Evolutionary conservation across 64 coral and sea anemone species (phyloP).

Genomic region (Actinia tenebrosa): DNA sequence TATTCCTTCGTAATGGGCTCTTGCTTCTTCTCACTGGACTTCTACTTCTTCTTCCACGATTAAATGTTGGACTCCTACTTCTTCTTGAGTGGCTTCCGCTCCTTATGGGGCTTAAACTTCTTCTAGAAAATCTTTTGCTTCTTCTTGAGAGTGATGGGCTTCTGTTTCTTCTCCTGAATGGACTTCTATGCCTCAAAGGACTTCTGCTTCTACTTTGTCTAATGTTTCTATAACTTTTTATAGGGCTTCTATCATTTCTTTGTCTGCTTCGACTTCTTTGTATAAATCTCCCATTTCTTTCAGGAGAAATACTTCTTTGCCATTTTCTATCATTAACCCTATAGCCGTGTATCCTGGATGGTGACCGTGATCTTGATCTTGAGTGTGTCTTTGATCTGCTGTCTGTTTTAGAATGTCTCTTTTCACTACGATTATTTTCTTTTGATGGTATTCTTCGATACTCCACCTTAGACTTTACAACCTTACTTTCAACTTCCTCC

Average conservation of each 20-base stretch:
- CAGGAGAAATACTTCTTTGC: not conserved
- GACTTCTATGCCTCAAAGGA: conserved; percentile 11
- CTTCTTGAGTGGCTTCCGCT: not conserved
- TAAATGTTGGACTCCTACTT: conserved; percentile 8
- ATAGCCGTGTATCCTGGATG: not conserved
- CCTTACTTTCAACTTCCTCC: conserved; percentile 11
- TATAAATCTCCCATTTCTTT: not conserved
- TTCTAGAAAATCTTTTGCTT: not conserved
- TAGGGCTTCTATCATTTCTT: not conserved
- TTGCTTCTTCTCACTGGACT: not conserved
- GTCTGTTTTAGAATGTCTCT: not conserved
- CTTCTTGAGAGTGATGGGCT: not conserved
- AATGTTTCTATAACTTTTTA: not conserved
- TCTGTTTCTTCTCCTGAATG: not conserved
- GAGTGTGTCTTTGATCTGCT: not conserved
- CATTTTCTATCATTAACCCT: not conserved
- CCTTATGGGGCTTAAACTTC: not conserved
- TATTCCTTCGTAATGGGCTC: not conserved
- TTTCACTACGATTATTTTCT: not conserved
- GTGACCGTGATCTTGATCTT: not conserved
- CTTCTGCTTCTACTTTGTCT: conserved; percentile 11
- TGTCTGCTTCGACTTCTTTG: not conserved
- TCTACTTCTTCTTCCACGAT: not conserved
- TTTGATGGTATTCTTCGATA: not conserved
- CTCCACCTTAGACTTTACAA: not conserved